Evolutionary conservation across 2,113 vertebrate species (phyloP).

Genomic region (Nesoenas mayeri): DNA sequence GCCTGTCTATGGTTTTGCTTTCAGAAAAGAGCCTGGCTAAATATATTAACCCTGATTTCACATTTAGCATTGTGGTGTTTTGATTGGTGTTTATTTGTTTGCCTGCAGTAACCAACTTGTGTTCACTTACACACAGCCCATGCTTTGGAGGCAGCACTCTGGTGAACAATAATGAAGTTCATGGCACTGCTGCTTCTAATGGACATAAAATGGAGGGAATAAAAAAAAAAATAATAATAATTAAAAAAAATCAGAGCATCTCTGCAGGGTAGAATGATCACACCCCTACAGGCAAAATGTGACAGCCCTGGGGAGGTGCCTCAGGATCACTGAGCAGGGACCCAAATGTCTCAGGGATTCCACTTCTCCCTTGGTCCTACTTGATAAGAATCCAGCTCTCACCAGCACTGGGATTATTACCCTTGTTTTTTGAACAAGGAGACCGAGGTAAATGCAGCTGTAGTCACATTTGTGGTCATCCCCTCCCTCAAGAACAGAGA

Average conservation of each 20-base stretch:
- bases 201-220: background rate
- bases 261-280: background rate
- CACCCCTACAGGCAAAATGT: background rate
- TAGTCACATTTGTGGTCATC: background rate
- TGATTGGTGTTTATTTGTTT: background rate
- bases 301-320: background rate
- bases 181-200: background rate
- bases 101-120: background rate
- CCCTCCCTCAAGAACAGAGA: background rate
- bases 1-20: background rate
- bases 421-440: background rate
- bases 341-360: background rate
- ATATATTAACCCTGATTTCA: background rate
- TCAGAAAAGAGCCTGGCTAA: background rate
- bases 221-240: too few relatives aligned
- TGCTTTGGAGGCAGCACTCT: background rate
- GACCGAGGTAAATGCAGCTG: background rate
- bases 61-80: background rate
- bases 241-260: background rate
- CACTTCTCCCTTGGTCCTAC: background rate
- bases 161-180: background rate
- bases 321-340: background rate
- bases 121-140: background rate
- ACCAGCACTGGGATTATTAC: background rate
- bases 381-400: background rate